Evolutionary conservation across 2,888 invertebrate species (phyloP).

Genomic region (Opisthograptis luteolata): DNA sequence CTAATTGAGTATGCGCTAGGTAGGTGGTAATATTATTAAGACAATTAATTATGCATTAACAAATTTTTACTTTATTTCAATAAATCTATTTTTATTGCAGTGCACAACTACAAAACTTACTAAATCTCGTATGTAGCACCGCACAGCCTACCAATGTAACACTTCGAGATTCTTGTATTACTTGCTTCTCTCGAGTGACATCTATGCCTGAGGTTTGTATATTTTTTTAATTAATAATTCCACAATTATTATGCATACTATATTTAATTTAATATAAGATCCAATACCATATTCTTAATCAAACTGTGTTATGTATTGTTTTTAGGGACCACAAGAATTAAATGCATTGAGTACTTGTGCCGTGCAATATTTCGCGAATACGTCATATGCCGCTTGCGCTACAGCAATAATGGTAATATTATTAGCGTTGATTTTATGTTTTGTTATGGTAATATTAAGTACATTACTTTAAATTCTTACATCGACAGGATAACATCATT

Average conservation of each 20-base stretch:
- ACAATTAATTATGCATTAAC: too few relatives aligned
- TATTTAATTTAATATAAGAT: too few relatives aligned
- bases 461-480: too few relatives aligned
- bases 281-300: constrained; percentile 1
- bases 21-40: too few relatives aligned
- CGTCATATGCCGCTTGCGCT: constrained; percentile 80
- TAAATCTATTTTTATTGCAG: constrained; percentile 46
- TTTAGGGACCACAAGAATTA: constrained; percentile 82
- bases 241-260: background rate
- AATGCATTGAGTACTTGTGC: constrained; percentile 81
- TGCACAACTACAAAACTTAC: constrained; percentile 74
- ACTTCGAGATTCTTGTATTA: constrained; percentile 85
- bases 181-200: constrained; percentile 85
- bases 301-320: constrained; percentile 26
- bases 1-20: too few relatives aligned
- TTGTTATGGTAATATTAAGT: too few relatives aligned
- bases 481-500: too few relatives aligned
- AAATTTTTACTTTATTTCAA: background rate
- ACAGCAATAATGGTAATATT: constrained; percentile 73
- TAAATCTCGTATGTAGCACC: constrained; percentile 86
- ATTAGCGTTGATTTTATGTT: background rate
- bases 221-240: background rate
- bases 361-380: constrained; percentile 78
- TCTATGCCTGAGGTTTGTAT: constrained; percentile 69
- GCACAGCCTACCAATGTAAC: constrained; percentile 85